Conservation (phyloP, 2,888 invertebrate genomes). For the Tethea ocularis region DNA sequence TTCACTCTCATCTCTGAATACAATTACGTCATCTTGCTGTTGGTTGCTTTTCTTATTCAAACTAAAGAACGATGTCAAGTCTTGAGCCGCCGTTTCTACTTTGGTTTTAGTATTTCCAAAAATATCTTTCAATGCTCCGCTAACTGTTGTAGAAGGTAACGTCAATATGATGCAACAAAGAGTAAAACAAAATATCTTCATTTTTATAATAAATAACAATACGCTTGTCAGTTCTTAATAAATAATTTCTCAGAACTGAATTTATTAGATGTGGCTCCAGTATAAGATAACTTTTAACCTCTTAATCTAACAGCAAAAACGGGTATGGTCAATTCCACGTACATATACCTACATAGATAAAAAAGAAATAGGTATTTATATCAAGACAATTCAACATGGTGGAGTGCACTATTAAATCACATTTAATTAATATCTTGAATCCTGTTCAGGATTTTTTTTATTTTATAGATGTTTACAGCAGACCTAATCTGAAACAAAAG, state of each 20-base stretch:
- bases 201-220: slow-evolving; percentile 26
- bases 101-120: slow-evolving; percentile 43
- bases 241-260: slow-evolving; percentile 42
- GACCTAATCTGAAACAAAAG: slow-evolving; percentile 32
- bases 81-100: slow-evolving; percentile 38
- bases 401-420: background rate
- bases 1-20: slow-evolving; percentile 4
- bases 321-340: slow-evolving; percentile 31
- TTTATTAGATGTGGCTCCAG: slow-evolving; percentile 20
- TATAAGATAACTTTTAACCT: slow-evolving; percentile 52
- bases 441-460: background rate
- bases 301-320: slow-evolving; percentile 34
- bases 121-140: slow-evolving; percentile 43
- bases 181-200: slow-evolving; percentile 45
- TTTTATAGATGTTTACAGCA: slow-evolving; percentile 22
- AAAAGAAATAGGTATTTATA: background rate
- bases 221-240: slow-evolving; percentile 19
- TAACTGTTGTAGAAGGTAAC: slow-evolving; percentile 32
- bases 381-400: background rate
- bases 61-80: slow-evolving; percentile 38
- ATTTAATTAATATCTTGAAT: background rate
- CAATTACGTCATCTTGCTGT: background rate
- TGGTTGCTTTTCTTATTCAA: slow-evolving; percentile 20
- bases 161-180: slow-evolving; percentile 41
- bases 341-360: background rate